Conservation (phyloP, 2,888 invertebrate species). For the Tenodera sinensis region DNA sequence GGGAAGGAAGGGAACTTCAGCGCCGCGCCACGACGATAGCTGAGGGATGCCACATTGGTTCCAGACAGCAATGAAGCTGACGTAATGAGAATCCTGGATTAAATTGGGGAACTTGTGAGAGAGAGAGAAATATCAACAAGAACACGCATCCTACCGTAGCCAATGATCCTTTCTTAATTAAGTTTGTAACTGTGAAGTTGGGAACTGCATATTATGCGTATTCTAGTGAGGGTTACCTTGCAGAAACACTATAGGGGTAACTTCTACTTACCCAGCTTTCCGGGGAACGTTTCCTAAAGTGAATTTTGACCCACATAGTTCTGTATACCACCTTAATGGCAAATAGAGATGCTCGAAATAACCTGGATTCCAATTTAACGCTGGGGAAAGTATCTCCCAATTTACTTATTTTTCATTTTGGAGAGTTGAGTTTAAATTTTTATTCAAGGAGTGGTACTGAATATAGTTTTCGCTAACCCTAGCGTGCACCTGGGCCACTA, state of each 20-base stretch:
- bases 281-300: too few relatives aligned
- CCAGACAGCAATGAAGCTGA: background rate
- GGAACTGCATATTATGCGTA: background rate
- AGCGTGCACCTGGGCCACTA: too few relatives aligned
- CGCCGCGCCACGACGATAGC: background rate
- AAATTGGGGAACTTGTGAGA: background rate
- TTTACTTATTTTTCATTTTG: too few relatives aligned
- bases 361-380: too few relatives aligned
- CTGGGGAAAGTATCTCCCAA: too few relatives aligned
- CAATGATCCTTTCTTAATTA: background rate
- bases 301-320: too few relatives aligned
- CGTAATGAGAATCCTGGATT: background rate
- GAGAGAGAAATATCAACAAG: background rate
- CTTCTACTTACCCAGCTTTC: background rate
- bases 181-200: background rate
- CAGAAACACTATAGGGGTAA: background rate
- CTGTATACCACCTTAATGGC: too few relatives aligned
- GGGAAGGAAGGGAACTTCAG: background rate
- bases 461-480: too few relatives aligned
- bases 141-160: background rate
- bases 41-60: background rate
- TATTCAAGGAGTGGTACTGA: too few relatives aligned
- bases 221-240: background rate
- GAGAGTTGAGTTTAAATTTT: too few relatives aligned
- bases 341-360: too few relatives aligned